Evolutionary conservation across 2,113 vertebrate species (phyloP), one percentile per base, ranked within the genome.

Genomic region (Pachypanchax playfairii): DNA sequence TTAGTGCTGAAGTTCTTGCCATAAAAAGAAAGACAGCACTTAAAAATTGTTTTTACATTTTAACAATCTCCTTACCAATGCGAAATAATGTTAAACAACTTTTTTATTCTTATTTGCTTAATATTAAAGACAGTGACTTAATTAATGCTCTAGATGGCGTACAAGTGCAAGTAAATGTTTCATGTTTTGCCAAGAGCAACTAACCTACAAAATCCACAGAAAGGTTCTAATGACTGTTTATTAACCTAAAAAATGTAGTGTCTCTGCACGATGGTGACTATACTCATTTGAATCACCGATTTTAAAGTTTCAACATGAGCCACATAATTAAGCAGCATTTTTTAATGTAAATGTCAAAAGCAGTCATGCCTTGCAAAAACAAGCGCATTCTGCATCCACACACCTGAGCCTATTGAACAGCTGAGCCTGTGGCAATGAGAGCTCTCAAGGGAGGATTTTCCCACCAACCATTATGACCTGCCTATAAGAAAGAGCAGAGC

Each of bases 381-480:
- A 70, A 44, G 24, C 71, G 66, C 73, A 65, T 24, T 54, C 61
- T 18, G 56, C 65, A 66, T 14, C 62, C 75, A 73, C 69, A 81
- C 89, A 88, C 87, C 89, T 88, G 89, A 88, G 82, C 84, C 86
- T 77, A 70, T 80, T 71, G 83, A 73, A 85, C 87, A 90, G 87
- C 89, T 90, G 89, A 88, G 87, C 85, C 85, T 74, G 74, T 67
- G 70, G 81, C 85, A 81, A 71, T 86, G 85, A 88, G 83, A 59
- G 79, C 75, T 86, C 89, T 87, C 89, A 61, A 21, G 87, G 87
- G 89, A 88, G 77, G 85, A 77, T 87, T 89, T 88, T 85, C 81
- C 86, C 89, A 90, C 87, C 89, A 89, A 86, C 86, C 82, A 80
- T 87, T 82, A 75, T 87, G 87, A 89, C 87, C 83, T 85, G 89